These are phyloP conservation scores for Melikaiella ostensackeni DNA, from an alignment of 2,888 invertebrate genomes.

Conservation along the genomic window DNA sequence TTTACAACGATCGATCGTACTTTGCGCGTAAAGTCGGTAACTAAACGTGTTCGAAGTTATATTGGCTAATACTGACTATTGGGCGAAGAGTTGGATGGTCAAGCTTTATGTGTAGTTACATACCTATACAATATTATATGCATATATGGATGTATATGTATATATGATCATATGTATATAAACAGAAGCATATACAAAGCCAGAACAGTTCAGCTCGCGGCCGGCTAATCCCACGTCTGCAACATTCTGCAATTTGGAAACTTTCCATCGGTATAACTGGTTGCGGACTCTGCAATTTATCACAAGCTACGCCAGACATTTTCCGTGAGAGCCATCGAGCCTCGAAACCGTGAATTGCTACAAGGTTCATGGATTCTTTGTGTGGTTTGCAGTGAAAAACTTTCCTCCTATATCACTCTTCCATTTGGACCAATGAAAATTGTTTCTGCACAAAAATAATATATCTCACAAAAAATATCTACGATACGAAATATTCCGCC, in stretches of 20 bases:
- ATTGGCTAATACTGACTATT: conserved; percentile 48
- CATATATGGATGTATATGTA: neutral
- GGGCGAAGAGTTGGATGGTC: conserved; percentile 35
- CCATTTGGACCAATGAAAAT: neutral
- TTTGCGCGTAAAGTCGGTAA: conserved; percentile 46
- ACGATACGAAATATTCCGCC: too few species aligned
- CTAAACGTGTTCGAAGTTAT: conserved; percentile 51
- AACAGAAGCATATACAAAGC: conserved; percentile 35
- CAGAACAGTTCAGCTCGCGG: conserved; percentile 53
- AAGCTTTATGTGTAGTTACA: neutral
- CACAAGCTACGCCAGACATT: conserved; percentile 56
- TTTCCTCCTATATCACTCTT: neutral
- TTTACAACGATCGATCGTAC: conserved; percentile 8
- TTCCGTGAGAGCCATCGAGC: conserved; percentile 48
- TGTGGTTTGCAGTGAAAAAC: neutral
- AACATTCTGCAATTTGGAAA: conserved; percentile 74
- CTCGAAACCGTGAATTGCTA: conserved; percentile 20
- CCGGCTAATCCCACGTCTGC: conserved; percentile 72
- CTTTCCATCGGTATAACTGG: conserved; percentile 67
- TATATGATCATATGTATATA: neutral
- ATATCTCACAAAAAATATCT: neutral
- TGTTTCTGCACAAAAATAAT: neutral
- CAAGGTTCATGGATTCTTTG: neutral
- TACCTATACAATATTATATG: neutral
- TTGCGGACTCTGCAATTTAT: conserved; percentile 62